Evolutionary conservation across 2,888 invertebrate genomes (phyloP), one percentile per base, ranked within the genome.

Genomic region (Oscheius sp.): DNA sequence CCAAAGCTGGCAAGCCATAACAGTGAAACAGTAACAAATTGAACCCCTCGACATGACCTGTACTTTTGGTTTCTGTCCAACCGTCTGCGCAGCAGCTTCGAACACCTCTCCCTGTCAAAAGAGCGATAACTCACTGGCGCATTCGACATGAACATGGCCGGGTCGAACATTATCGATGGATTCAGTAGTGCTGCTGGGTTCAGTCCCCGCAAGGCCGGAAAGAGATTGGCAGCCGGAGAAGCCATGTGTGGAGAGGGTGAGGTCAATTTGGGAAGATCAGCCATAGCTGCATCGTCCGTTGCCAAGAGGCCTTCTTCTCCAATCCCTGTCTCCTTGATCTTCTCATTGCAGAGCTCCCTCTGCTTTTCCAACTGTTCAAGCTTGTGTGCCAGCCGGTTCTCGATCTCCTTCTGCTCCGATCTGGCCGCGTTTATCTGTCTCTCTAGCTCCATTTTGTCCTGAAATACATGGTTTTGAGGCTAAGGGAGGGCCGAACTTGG

Each of bases 381-480:
- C 66, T 77, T 81, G 53, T 76, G 77, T 9, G 74, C 66, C 33
- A 86, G 79, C 59, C 82, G 79, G 13, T 55, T 60, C 63, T 86
- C 84, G 29, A 76, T 74, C 4, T 82, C 81, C 48, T 81, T 76
- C 66, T 84, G 84, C 65, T 86, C 85, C 2, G 70, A 62, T 50
- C 80, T 76, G 9, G 84, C 83, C 29, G 74, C 78, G 11, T 75
- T 78, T 4, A 85, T 80, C 51, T 84, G 81, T 11, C 77, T 73
- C 65, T 86, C 86, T 70, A 86, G 73, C 33, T 77, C 84, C n/a
- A 70, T 68, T 72, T 85, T 86, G 76, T 86, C 86, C 82, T 86
- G 78, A 60, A 70, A 59, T n/a, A 42, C 13, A 58, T 0, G 32
- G 4, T 65, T 33, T 10, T 9, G n/a, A 50, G 32, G 7, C 62